Evolutionary conservation across 2,113 vertebrate species (phyloP).

Genomic region (Melanocharis versteri): DNA sequence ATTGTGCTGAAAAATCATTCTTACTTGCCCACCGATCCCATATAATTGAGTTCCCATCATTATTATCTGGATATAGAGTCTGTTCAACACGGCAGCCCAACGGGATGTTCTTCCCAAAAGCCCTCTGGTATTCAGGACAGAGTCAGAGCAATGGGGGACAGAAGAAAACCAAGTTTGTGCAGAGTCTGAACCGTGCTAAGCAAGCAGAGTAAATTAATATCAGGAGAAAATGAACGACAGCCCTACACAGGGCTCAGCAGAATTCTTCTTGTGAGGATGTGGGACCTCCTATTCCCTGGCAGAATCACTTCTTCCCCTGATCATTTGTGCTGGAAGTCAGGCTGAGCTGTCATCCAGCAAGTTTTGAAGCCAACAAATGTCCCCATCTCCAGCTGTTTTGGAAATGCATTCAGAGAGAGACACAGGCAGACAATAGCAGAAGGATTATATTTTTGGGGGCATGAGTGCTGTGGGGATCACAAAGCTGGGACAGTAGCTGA

Average conservation of each 20-base stretch:
- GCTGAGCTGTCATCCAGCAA: not conserved
- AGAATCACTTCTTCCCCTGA: not conserved
- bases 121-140: not conserved
- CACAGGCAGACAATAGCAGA: not conserved
- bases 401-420: not conserved
- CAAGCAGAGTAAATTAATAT: not conserved
- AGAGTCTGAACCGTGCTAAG: not conserved
- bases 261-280: not conserved
- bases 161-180: not conserved
- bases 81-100: not conserved
- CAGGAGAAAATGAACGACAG: not conserved
- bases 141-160: not conserved
- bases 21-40: not conserved
- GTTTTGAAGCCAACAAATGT: not conserved
- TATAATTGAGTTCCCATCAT: not conserved
- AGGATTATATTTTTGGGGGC: not conserved
- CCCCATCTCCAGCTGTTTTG: not conserved
- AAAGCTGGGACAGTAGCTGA: not conserved
- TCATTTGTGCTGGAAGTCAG: not conserved
- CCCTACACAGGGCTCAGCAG: not conserved
- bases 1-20: not conserved
- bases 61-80: not conserved
- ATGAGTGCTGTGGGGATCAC: not conserved
- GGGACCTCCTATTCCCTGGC: not conserved
- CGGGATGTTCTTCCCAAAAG: not conserved